These are phyloP conservation scores for Chaetodon trifasciatus DNA, from an alignment of 2,797 vertebrate species.

Conservation along the genomic window DNA sequence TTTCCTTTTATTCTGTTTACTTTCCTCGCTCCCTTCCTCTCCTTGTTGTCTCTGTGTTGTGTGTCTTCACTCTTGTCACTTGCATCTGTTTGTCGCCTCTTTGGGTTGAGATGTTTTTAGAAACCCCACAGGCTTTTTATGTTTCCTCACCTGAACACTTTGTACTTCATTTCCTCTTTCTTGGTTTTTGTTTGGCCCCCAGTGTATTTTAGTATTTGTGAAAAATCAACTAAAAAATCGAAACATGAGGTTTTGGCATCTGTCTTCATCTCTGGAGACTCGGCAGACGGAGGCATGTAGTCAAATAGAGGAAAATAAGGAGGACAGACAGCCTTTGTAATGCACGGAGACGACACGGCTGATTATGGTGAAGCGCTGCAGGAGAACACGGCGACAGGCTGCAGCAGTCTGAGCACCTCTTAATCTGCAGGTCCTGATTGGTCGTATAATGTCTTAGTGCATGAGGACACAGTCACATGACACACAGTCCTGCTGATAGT, in stretches of 20 bases:
- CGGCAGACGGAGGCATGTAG: conserved; percentile 2
- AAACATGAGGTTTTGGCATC: neutral
- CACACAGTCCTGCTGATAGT: too few relatives aligned
- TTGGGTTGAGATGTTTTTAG: conserved; percentile 38
- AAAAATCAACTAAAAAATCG: conserved; percentile 15
- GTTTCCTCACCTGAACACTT: conserved; percentile 52
- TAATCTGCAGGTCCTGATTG: too few relatives aligned
- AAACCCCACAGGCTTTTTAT: conserved; percentile 21
- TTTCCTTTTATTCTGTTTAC: too few relatives aligned
- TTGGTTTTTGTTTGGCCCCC: neutral
- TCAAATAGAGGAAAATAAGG: neutral
- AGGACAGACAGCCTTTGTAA: conserved; percentile 10
- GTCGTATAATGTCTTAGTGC: too few relatives aligned
- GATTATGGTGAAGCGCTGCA: neutral
- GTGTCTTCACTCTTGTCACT: neutral
- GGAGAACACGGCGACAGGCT: neutral
- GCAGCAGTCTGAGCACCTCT: neutral
- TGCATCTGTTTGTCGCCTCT: conserved; percentile 34
- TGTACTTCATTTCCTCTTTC: conserved; percentile 29
- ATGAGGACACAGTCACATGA: too few relatives aligned
- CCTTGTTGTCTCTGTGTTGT: neutral
- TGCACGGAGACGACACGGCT: neutral
- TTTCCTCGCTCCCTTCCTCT: too few relatives aligned
- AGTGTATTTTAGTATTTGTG: conserved; percentile 18
- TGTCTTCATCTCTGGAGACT: conserved; percentile 34